A percentile compares a stretch with the other conserved stretches of the same genome.
Conservation (phyloP, 1,140 invertebrate species). For the Drosophila tristis region DNA sequence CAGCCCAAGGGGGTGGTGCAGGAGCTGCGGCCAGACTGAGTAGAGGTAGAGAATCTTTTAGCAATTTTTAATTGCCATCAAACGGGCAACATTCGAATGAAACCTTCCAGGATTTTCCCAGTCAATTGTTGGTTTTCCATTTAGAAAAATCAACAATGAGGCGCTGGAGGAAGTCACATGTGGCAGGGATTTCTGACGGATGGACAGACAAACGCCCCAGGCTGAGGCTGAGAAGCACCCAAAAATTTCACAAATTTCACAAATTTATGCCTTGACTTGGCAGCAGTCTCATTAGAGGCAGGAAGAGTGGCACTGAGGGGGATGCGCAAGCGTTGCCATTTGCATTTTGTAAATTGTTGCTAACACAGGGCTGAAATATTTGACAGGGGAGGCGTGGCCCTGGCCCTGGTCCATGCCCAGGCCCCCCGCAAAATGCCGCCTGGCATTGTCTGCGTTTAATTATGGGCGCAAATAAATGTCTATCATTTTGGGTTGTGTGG, state of each 20-base stretch:
- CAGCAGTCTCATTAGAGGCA: constrained; percentile 49
- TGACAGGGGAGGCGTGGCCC: constrained; percentile 53
- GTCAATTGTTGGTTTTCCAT: constrained; percentile 68
- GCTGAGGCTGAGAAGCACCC: constrained; percentile 18
- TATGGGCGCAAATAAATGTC: constrained; percentile 81
- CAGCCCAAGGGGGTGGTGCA: constrained; percentile 12
- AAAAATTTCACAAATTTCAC: constrained; percentile 32
- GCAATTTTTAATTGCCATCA: constrained; percentile 57
- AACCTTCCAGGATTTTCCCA: constrained; percentile 27
- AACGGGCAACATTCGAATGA: constrained; percentile 27
- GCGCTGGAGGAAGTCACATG: constrained; percentile 53
- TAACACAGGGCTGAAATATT: constrained; percentile 66
- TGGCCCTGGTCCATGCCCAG: not conserved
- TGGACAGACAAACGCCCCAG: constrained; percentile 25
- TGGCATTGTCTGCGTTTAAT: constrained; percentile 79
- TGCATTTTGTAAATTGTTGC: constrained; percentile 76
- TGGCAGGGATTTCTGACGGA: constrained; percentile 37
- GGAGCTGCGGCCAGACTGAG: not conserved
- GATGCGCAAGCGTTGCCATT: constrained; percentile 40
- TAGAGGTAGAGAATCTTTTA: not conserved
- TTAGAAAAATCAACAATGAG: constrained; percentile 69
- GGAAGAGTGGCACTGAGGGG: not conserved
- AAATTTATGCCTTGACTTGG: constrained; percentile 61
- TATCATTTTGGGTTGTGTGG: constrained; percentile 58
- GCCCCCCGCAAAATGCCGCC: constrained; percentile 20